A percentile compares a stretch with the other conserved stretches of the same genome.
Conservation (phyloP, 2,113 vertebrate species). For the Felis chaus region DNA sequence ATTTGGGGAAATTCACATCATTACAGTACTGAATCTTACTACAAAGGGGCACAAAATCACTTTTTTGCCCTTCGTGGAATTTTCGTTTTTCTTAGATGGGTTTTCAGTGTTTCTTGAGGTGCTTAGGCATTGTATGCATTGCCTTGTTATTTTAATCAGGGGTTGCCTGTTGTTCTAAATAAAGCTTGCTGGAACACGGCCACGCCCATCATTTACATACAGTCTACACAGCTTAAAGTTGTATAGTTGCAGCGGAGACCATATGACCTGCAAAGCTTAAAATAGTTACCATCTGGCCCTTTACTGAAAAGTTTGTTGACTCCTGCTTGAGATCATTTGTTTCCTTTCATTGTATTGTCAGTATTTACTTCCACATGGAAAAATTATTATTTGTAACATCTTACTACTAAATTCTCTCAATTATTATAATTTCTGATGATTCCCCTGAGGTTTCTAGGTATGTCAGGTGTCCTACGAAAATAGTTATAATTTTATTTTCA, state of each 20-base stretch:
- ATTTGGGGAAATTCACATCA: neutral
- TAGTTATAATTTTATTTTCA: neutral
- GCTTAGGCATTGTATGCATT: neutral
- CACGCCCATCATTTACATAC: neutral
- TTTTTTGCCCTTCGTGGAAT: neutral
- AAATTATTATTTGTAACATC: neutral
- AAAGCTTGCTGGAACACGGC: neutral
- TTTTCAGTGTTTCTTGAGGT: neutral
- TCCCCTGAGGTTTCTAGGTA: neutral
- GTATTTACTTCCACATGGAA: neutral
- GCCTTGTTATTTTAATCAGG: neutral
- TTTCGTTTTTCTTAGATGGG: neutral
- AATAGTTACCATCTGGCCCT: neutral
- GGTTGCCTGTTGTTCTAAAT: neutral
- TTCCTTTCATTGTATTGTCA: neutral
- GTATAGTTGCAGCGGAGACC: neutral
- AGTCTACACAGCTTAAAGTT: neutral
- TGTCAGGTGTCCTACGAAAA: neutral
- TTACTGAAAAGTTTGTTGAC: neutral
- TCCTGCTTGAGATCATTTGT: neutral
- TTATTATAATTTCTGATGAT: neutral
- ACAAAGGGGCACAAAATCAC: neutral
- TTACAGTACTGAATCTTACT: neutral
- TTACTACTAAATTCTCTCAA: neutral
- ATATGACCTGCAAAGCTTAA: neutral